These are phyloP conservation scores for Trachelus stipa DNA, from an alignment of 2,888 invertebrate genomes.

Conservation along the genomic window DNA sequence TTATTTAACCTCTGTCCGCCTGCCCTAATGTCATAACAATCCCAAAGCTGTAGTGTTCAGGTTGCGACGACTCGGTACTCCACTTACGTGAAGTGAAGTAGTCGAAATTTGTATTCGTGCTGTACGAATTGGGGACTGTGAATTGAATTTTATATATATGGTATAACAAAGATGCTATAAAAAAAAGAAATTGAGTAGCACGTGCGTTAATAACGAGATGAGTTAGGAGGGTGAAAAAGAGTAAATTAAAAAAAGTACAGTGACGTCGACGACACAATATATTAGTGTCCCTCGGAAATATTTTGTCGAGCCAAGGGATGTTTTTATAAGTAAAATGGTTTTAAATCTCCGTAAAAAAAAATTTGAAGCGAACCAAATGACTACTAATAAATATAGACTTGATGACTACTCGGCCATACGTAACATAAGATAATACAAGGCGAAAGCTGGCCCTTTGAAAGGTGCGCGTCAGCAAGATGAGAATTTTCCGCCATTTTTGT, in stretches of 20 bases:
- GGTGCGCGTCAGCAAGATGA: constrained; percentile 31
- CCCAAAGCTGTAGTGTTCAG: constrained; percentile 62
- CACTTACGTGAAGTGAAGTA: constrained; percentile 9
- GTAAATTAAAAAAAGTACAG: constrained; percentile 37
- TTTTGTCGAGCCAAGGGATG: constrained; percentile 63
- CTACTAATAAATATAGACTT: constrained; percentile 48
- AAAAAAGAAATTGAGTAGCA: constrained; percentile 18
- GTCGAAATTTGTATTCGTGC: constrained; percentile 39
- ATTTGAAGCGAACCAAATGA: constrained; percentile 56
- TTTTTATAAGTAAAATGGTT: constrained; percentile 61
- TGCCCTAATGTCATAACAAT: not conserved
- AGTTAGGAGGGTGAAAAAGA: constrained; percentile 10
- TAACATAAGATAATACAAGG: constrained; percentile 44
- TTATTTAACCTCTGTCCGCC: not conserved
- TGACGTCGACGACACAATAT: constrained; percentile 49
- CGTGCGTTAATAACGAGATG: not conserved
- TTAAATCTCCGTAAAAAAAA: constrained; percentile 52
- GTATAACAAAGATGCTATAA: constrained; percentile 25
- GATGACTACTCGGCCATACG: constrained; percentile 56
- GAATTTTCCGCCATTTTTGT: constrained; percentile 48
- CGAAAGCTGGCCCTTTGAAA: constrained; percentile 31
- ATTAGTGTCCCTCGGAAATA: constrained; percentile 62
- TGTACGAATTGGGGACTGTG: constrained; percentile 56
- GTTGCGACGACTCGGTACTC: constrained; percentile 52
- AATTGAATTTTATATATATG: constrained; percentile 59